phyloP scores from a whole-genome alignment of 2,797 vertebrate species.

The Chelon auratus region DNA sequence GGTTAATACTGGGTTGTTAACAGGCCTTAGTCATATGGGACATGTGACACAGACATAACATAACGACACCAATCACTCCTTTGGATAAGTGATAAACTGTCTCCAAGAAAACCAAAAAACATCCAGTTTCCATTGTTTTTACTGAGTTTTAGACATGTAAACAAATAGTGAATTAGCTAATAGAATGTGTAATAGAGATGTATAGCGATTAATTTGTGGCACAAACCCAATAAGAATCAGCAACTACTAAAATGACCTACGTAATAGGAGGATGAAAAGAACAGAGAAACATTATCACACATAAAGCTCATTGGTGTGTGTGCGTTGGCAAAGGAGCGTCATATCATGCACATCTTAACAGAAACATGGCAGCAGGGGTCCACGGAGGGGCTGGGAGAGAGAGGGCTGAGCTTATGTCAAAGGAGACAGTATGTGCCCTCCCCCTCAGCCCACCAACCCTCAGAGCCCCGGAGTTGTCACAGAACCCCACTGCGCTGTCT shows the following conservation, averaged over 20 bases:
- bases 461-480: conserved; percentile 66
- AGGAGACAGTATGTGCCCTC: conserved; percentile 53
- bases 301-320: conserved; percentile 26
- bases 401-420: conserved; percentile 59
- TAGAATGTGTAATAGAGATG: background rate
- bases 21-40: no score
- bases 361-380: conserved; percentile 69
- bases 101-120: no score
- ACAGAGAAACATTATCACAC: conserved; percentile 14
- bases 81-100: no score
- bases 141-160: no score
- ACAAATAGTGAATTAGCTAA: background rate
- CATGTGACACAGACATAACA: no score
- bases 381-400: conserved; percentile 54
- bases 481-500: conserved; percentile 70
- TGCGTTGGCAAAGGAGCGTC: conserved; percentile 11
- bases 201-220: background rate
- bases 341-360: conserved; percentile 58
- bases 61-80: no score
- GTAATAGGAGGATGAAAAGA: background rate
- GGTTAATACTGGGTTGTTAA: no score
- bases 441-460: conserved; percentile 53
- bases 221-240: background rate
- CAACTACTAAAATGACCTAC: conserved; percentile 2
- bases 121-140: no score